Evolutionary conservation across 1,140 invertebrate genomes (phyloP).

Genomic region (Odontomachus brunneus): DNA sequence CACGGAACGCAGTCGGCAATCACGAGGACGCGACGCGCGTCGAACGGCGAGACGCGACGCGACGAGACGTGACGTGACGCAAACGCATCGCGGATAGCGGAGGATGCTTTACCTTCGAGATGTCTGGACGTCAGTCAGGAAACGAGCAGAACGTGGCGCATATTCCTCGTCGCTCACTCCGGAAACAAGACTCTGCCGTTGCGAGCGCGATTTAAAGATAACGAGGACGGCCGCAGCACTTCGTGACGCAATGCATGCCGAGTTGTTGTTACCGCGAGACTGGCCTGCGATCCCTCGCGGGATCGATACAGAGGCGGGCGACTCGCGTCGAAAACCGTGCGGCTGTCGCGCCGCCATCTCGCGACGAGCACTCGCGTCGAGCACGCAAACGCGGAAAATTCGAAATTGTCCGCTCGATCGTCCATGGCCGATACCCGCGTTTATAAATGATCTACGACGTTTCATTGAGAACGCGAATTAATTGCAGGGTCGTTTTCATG

Average conservation of each 20-base stretch:
- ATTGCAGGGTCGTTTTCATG: too few relatives aligned
- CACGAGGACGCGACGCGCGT: too few relatives aligned
- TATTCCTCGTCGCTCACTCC: background rate
- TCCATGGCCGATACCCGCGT: too few relatives aligned
- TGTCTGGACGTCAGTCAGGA: background rate
- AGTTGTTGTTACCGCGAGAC: background rate
- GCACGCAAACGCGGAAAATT: slow-evolving; percentile 8
- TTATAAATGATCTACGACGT: too few relatives aligned
- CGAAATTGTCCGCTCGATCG: background rate
- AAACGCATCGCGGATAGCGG: too few relatives aligned
- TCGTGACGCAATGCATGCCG: background rate
- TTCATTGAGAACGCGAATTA: too few relatives aligned
- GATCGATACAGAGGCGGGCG: background rate
- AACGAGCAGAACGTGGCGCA: background rate
- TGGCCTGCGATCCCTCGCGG: background rate
- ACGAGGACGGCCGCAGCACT: background rate
- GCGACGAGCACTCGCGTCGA: background rate
- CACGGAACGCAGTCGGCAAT: too few relatives aligned
- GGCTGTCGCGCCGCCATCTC: background rate
- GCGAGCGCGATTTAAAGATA: background rate
- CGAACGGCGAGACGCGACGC: too few relatives aligned
- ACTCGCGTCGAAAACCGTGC: background rate
- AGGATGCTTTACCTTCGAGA: slow-evolving; percentile 2
- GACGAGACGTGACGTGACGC: background rate
- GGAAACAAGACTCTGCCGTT: background rate